A percentile compares a stretch with the other conserved stretches of the same genome.
These are phyloP conservation scores for Carollia perspicillata DNA, from an alignment of 2,113 vertebrate genomes.

Conservation along the genomic window DNA sequence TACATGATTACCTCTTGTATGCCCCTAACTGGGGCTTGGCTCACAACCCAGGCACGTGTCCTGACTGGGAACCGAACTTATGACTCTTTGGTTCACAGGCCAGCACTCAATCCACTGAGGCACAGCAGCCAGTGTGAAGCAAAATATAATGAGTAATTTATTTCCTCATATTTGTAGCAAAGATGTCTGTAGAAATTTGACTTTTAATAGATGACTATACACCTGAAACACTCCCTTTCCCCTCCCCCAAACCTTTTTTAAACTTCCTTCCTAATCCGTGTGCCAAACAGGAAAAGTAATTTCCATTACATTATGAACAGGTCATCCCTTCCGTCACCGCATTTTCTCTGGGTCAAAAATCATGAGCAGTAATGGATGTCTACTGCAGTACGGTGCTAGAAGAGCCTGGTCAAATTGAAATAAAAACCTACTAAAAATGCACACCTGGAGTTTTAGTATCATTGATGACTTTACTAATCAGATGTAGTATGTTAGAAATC, in stretches of 20 bases:
- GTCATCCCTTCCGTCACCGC: background rate
- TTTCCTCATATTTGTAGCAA: slow-evolving; percentile 5
- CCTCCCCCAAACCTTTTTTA: background rate
- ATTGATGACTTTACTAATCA: slow-evolving; percentile 53
- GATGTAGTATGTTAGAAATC: slow-evolving; percentile 49
- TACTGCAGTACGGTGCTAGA: background rate
- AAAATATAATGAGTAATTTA: slow-evolving; percentile 33
- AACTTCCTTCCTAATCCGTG: slow-evolving; percentile 55
- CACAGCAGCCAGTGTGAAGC: background rate
- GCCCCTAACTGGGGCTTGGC: no score
- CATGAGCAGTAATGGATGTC: background rate
- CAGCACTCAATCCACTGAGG: no score
- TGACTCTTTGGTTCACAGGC: no score
- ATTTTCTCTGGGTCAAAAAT: slow-evolving; percentile 25
- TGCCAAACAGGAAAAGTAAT: slow-evolving; percentile 46
- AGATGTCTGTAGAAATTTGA: slow-evolving; percentile 47
- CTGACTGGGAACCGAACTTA: no score
- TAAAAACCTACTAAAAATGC: slow-evolving; percentile 10
- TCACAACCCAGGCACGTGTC: no score
- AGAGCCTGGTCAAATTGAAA: slow-evolving; percentile 42
- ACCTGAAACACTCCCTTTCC: background rate
- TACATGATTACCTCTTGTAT: no score
- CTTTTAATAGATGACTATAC: slow-evolving; percentile 25
- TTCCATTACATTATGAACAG: slow-evolving; percentile 44
- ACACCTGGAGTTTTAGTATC: slow-evolving; percentile 37